Evolutionary conservation across 2,797 vertebrate genomes (phyloP), one percentile per base, ranked within the genome.

Genomic region (Cottoperca gobio): DNA sequence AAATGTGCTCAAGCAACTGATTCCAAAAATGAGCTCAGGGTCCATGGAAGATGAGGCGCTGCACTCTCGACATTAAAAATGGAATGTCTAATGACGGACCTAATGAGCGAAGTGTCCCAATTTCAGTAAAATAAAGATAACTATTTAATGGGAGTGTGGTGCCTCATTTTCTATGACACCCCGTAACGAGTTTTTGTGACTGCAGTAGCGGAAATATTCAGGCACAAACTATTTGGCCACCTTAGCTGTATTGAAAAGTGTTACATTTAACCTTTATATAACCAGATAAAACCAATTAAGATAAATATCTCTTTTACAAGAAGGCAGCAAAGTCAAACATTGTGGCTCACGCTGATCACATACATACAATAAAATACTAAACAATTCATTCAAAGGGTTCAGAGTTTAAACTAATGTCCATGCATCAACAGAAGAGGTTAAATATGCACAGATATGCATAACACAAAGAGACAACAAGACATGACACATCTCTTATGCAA

Each of bases 91-190:
- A 87, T 74, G 67, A 81, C 64, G 66, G 40, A 31, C 23, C 10
- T 86, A 84, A 86, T 71, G 73, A 84, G 61, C 37, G 40, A 79
- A 61, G 60, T 77, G 76, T 82, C 69, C 66, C n/a, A 13, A 19
- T 65, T 73, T 79, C 40, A 66, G n/a, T 10, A 43, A 55, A 64
- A 73, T n/a, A n/a, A 69, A 69, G 35, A 87, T 68, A 8, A 46
- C 39, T 76, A 70, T 81, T 71, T 84, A 81, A 84, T 78, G 76
- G 31, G 23, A 78, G 17, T 24, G 31, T 33, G 40, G 23, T 5
- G 35, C 40, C 46, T 87, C 54, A 74, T 60, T 59, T 72, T 78
- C 46, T 24, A 23, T 31, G 5, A 14, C 79, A 35, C 33, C 8
- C 35, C 54, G 24, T 13, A 33, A 70, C 17, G 35, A 28, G 3